Evolutionary conservation across 2,888 invertebrate genomes (phyloP), one percentile per base, ranked within the genome.

Genomic region (Venusia cambrica): DNA sequence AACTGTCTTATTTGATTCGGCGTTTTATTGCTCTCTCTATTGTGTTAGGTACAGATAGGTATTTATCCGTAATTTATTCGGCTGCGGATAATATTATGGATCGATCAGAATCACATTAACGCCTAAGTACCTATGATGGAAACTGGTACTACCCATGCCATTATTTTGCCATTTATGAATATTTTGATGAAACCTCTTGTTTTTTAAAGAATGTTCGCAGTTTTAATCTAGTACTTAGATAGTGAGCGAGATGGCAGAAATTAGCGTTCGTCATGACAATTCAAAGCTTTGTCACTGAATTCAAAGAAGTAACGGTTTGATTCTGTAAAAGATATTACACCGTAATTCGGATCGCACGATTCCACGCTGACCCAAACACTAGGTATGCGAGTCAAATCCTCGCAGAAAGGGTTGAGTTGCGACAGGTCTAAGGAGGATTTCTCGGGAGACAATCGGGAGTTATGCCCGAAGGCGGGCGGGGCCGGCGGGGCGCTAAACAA

Each of bases 371-470:
- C 87, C 85, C 85, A 78, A 81, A 78, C 83, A 71, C 74, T 57
- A 77, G 84, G 69, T 83, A 85, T 83, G 81, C 76, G 73, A 67
- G 71, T 70, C 72, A 73, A 75, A 73, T 79, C 73, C 70, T 71
- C 75, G 70, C 67, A 69, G 76, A 75, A 75, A 79, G 80, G 79
- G 84, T 84, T 85, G 76, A 81, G 80, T 74, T 66, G 78, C 79
- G 79, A 75, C 76, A 80, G 76, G 77, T 74, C 75, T 76, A 78
- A 80, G 81, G 77, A 80, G 79, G 78, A 77, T 78, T 78, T 79
- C 79, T 78, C 72, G 76, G 74, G 75, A 81, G 81, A 80, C 83
- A 87, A 88, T 88, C 84, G 88, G 81, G 85, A 88, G 89, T 88
- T 84, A 81, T 80, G 81, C 77, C 76, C 68, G 67, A 74, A 74